These are phyloP conservation scores for Sinocyclocheilus grahami DNA, from an alignment of 2,113 vertebrate species.

Conservation along the genomic window DNA sequence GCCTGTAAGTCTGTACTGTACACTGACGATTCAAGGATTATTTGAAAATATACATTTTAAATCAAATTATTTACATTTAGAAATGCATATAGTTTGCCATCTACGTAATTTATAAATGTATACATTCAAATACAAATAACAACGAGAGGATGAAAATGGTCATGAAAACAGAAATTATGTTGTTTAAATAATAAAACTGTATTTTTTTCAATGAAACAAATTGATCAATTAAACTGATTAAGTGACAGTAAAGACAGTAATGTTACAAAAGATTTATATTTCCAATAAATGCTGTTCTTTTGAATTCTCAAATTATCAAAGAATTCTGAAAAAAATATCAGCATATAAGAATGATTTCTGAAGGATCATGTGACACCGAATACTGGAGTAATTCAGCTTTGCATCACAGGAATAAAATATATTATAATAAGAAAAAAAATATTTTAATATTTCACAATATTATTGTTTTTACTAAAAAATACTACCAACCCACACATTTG, in stretches of 20 bases:
- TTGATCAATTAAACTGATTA: no score
- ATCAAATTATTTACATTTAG: neutral
- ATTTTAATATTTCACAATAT: neutral
- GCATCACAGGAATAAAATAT: neutral
- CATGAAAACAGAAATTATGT: neutral
- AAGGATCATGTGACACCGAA: neutral
- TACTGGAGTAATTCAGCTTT: neutral
- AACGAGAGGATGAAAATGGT: neutral
- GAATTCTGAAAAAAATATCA: neutral
- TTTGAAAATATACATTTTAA: neutral
- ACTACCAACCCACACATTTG: neutral
- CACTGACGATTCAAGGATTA: neutral
- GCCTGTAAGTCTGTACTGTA: constrained; percentile 39
- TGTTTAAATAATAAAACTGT: neutral
- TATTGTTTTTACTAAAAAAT: neutral
- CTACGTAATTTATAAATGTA: neutral
- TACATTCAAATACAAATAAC: neutral
- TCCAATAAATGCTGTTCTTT: neutral
- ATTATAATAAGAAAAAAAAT: neutral
- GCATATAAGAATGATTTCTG: neutral
- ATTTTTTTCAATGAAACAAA: no score
- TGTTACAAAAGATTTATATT: no score
- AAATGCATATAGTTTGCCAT: neutral
- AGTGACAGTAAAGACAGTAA: no score
- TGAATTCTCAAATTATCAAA: neutral